Percentiles rank a stretch among this genome's conserved stretches.
Conservation (phyloP, 2,797 vertebrate genomes). For the Silurus aristotelis region DNA sequence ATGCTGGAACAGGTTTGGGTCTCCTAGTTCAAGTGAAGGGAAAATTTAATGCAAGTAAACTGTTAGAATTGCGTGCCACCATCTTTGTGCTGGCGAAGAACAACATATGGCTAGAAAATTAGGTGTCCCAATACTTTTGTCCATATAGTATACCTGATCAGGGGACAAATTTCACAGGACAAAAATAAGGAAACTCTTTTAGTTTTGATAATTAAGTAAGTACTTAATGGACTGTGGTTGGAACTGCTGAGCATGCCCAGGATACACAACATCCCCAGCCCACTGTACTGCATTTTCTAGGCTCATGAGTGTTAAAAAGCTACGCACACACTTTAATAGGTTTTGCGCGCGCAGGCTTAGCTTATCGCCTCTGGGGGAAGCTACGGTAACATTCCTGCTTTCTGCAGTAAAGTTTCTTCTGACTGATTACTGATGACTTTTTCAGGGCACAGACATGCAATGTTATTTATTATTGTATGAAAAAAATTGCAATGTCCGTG, state of each 20-base stretch:
- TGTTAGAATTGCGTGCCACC: too few species aligned
- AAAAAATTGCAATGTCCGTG: constrained; percentile 59
- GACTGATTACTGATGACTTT: constrained; percentile 93
- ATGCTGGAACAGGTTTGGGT: too few species aligned
- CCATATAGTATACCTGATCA: neutral
- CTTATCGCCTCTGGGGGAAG: constrained; percentile 25
- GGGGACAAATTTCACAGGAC: neutral
- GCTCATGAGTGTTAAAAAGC: constrained; percentile 30
- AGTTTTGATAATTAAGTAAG: neutral
- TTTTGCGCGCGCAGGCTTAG: constrained; percentile 24
- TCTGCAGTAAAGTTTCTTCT: constrained; percentile 80
- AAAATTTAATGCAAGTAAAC: too few species aligned
- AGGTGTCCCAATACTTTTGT: too few species aligned
- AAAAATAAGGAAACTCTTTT: too few species aligned
- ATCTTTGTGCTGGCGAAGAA: too few species aligned
- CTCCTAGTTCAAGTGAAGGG: too few species aligned
- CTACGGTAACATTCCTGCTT: constrained; percentile 72
- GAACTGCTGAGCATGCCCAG: neutral
- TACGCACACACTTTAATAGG: constrained; percentile 32
- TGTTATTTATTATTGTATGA: constrained; percentile 74
- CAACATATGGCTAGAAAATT: too few species aligned
- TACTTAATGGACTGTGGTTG: constrained; percentile 2
- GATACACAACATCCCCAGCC: neutral
- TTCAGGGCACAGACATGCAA: constrained; percentile 85
- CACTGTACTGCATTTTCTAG: constrained; percentile 4